These are phyloP conservation scores for Lycocorax pyrrhopterus DNA, from an alignment of 2,113 vertebrate species.

Conservation along the genomic window DNA sequence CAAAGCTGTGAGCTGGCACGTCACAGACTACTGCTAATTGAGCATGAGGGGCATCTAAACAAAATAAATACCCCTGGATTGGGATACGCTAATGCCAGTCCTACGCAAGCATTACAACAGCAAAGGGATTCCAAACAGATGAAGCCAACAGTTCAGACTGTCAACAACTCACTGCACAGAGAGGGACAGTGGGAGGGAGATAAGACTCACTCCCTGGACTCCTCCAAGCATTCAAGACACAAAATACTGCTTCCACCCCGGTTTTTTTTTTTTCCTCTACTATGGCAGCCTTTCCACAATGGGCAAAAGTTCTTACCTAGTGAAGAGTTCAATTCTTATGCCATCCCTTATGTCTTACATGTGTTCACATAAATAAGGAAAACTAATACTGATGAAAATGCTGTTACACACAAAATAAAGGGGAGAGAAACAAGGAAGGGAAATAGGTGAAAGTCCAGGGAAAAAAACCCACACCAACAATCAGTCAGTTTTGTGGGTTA, in stretches of 20 bases:
- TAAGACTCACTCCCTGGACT: background rate
- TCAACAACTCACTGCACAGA: background rate
- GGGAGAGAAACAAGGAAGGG: background rate
- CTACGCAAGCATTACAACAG: background rate
- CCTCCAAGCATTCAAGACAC: background rate
- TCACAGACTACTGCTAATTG: background rate
- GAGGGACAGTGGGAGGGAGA: background rate
- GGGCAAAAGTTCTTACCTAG: background rate
- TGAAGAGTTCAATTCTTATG: background rate
- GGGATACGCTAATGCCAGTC: background rate
- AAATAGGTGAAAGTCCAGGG: background rate
- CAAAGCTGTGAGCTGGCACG: background rate
- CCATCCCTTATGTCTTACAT: rapidly evolving
- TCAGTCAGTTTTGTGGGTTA: background rate
- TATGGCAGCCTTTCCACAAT: background rate
- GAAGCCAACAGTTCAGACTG: background rate
- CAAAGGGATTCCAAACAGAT: background rate
- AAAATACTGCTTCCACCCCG: background rate
- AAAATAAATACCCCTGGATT: background rate
- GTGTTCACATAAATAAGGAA: background rate
- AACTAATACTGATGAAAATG: background rate
- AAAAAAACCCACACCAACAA: background rate
- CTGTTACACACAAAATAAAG: background rate
- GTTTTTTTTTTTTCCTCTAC: background rate
- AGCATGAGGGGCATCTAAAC: background rate